These are phyloP conservation scores for Serilophus lunatus DNA, from an alignment of 2,113 vertebrate species.

Conservation along the genomic window DNA sequence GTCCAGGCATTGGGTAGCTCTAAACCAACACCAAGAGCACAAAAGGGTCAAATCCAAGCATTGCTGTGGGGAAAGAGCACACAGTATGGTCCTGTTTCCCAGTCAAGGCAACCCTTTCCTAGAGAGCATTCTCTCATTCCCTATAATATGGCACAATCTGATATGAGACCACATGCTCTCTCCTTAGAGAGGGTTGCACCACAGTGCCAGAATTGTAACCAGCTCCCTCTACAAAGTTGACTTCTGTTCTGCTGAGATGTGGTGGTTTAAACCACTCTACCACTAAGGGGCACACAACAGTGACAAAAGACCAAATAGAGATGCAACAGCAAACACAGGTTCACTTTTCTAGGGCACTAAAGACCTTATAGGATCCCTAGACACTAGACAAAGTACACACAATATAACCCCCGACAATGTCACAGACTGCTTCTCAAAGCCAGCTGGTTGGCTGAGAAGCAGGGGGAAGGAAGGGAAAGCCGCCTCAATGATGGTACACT, in stretches of 20 bases:
- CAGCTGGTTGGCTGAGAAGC: no score
- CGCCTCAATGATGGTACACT: no score
- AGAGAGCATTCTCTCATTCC: neutral
- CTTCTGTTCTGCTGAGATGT: neutral
- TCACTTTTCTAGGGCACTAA: no score
- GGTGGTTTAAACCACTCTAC: no score
- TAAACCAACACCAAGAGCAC: neutral
- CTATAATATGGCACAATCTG: neutral
- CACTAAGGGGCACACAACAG: no score
- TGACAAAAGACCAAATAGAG: no score
- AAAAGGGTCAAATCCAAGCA: neutral
- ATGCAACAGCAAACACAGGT: no score
- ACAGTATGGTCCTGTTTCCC: neutral
- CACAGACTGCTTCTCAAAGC: no score
- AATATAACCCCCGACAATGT: no score
- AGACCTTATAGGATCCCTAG: no score
- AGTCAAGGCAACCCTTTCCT: neutral
- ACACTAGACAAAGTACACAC: no score
- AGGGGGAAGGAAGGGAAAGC: no score
- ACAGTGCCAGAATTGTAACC: neutral
- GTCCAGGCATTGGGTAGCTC: neutral
- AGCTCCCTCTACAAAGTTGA: neutral
- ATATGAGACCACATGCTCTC: fast-evolving
- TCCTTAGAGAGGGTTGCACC: neutral
- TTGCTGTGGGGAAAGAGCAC: neutral